Percentiles rank a stretch among this genome's conserved stretches.
Evolutionary conservation across 2,888 invertebrate species (phyloP).

Genomic region (Nemapogon koenigi): DNA sequence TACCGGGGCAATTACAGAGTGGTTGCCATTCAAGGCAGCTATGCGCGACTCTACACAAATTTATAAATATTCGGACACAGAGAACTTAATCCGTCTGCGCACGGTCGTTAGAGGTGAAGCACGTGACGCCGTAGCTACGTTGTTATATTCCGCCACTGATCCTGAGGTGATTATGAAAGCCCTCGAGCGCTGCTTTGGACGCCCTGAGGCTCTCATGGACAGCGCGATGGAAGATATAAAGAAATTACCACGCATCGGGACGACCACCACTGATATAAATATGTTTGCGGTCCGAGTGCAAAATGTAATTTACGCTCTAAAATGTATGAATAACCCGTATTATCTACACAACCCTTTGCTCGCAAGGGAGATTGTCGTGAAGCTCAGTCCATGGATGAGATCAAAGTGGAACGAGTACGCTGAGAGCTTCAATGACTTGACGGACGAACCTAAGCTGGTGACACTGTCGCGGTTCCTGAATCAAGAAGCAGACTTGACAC

Average conservation of each 20-base stretch:
- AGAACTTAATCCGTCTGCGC: background rate
- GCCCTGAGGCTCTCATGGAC: constrained; percentile 17
- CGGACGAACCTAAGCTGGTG: background rate
- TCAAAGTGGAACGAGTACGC: constrained; percentile 1
- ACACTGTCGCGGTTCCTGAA: constrained; percentile 1
- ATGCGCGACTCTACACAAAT: background rate
- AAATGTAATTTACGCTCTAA: background rate
- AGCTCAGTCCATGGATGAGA: constrained; percentile 2
- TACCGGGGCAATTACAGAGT: background rate
- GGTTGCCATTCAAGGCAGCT: background rate
- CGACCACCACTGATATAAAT: constrained; percentile 14
- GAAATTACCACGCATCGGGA: constrained; percentile 13
- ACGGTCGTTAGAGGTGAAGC: background rate
- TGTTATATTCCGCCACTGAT: constrained; percentile 13
- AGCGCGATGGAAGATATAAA: constrained; percentile 13
- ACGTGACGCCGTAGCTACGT: background rate
- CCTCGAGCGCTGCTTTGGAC: constrained; percentile 18
- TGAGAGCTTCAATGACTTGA: too few relatives aligned
- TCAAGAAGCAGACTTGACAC: too few relatives aligned
- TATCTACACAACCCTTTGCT: constrained; percentile 6
- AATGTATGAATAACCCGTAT: background rate
- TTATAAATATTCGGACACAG: background rate
- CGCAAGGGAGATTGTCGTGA: background rate
- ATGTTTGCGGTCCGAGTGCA: constrained; percentile 14
- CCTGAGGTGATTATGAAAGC: constrained; percentile 16